Evolutionary conservation across 2,888 invertebrate species (phyloP).

Genomic region (Tachina fera): DNA sequence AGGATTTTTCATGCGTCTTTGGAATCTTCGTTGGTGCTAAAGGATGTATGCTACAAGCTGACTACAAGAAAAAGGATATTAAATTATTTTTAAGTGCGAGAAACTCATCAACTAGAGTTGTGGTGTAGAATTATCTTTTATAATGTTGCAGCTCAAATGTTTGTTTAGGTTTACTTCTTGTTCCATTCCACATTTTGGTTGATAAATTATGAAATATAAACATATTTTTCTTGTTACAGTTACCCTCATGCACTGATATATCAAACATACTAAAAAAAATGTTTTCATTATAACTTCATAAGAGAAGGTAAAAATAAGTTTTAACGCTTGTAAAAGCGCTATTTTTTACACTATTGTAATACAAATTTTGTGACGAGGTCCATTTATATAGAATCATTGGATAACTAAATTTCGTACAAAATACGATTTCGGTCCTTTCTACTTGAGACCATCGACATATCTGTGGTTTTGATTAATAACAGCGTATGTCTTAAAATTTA

Average conservation of each 20-base stretch:
- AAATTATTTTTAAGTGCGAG: constrained; percentile 81
- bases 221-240: constrained; percentile 46
- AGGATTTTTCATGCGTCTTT: constrained; percentile 63
- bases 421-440: too few relatives aligned
- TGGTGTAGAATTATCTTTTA: constrained; percentile 61
- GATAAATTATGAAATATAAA: constrained; percentile 61
- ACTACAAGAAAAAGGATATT: constrained; percentile 76
- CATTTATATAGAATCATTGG: too few relatives aligned
- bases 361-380: too few relatives aligned
- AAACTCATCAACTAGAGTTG: constrained; percentile 63
- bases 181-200: constrained; percentile 16
- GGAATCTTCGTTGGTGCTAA: constrained; percentile 60
- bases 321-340: too few relatives aligned
- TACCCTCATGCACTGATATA: background rate
- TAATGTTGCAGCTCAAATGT: constrained; percentile 37
- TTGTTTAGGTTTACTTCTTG: background rate
- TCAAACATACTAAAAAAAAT: too few relatives aligned
- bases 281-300: too few relatives aligned
- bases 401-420: too few relatives aligned
- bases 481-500: too few relatives aligned
- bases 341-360: too few relatives aligned
- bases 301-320: too few relatives aligned
- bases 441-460: too few relatives aligned
- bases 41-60: constrained; percentile 76
- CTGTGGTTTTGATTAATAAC: too few relatives aligned